phyloP scores from a whole-genome alignment of 1,140 invertebrate species.

The Magallana ariakensis region DNA sequence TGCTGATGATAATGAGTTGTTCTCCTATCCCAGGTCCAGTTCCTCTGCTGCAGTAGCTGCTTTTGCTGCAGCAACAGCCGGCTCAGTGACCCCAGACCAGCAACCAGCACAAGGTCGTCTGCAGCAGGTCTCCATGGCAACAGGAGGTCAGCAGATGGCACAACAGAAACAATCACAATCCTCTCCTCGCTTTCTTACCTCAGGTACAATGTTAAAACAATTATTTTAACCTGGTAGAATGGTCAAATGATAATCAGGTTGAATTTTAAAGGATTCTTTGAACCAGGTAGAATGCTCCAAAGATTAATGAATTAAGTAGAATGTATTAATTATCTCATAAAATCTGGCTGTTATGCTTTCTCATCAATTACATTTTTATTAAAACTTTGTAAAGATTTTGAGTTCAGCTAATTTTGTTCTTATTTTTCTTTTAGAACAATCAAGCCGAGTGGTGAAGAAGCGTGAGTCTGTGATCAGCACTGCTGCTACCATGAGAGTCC shows the following conservation, averaged over 20 bases:
- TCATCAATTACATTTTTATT: no score
- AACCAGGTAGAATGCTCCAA: no score
- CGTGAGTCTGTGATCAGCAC: constrained; percentile 94
- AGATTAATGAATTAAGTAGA: no score
- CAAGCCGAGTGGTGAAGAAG: constrained; percentile 78
- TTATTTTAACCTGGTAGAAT: no score
- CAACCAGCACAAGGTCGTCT: constrained; percentile 45
- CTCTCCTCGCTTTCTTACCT: constrained; percentile 10
- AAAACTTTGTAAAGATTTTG: no score
- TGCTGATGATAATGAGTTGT: no score
- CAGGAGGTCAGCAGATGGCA: neutral
- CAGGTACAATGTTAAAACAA: neutral
- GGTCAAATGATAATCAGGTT: no score
- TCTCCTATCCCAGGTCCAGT: constrained; percentile 86
- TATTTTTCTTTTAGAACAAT: neutral
- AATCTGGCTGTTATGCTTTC: no score
- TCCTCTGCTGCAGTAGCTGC: constrained; percentile 93
- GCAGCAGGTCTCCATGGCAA: constrained; percentile 24
- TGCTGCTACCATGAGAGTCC: constrained; percentile 94
- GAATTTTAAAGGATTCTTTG: no score
- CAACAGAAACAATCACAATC: constrained; percentile 32
- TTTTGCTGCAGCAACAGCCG: constrained; percentile 95
- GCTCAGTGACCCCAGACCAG: constrained; percentile 79
- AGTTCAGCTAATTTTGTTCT: no score
- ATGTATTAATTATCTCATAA: no score